phyloP scores from a whole-genome alignment of 2,888 invertebrate genomes.

The Synanthedon myopaeformis region DNA sequence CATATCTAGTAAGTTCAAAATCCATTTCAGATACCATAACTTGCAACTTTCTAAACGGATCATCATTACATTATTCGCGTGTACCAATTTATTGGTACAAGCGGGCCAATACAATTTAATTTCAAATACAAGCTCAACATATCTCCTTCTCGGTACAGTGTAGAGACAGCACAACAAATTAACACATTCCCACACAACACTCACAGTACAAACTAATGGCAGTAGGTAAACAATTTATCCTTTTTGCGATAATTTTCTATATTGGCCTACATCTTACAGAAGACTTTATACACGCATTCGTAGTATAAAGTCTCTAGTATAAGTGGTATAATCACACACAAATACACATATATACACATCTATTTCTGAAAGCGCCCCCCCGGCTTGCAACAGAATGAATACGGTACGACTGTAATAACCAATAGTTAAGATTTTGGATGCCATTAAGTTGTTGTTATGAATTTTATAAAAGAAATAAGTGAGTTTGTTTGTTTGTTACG shows the following conservation, averaged over 20 bases:
- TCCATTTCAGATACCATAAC: neutral
- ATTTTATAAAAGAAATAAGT: neutral
- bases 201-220: neutral
- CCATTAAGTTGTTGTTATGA: neutral
- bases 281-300: no score
- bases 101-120: slow-evolving; percentile 31
- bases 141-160: slow-evolving; percentile 12
- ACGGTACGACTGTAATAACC: no score
- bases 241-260: no score
- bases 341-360: no score
- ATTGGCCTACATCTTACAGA: no score
- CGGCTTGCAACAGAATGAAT: no score
- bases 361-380: no score
- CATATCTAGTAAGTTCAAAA: neutral
- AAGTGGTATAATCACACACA: no score
- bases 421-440: no score
- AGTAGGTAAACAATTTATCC: no score
- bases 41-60: slow-evolving; percentile 24
- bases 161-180: slow-evolving; percentile 26
- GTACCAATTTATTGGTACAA: slow-evolving; percentile 41
- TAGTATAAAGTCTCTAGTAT: no score
- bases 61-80: slow-evolving; percentile 21
- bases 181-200: slow-evolving; percentile 27
- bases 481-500: no score
- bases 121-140: slow-evolving; percentile 26